Percentiles rank a stretch among this genome's conserved stretches.
phyloP scores from a whole-genome alignment of 2,113 vertebrate genomes.

The Pogona vitticeps region DNA sequence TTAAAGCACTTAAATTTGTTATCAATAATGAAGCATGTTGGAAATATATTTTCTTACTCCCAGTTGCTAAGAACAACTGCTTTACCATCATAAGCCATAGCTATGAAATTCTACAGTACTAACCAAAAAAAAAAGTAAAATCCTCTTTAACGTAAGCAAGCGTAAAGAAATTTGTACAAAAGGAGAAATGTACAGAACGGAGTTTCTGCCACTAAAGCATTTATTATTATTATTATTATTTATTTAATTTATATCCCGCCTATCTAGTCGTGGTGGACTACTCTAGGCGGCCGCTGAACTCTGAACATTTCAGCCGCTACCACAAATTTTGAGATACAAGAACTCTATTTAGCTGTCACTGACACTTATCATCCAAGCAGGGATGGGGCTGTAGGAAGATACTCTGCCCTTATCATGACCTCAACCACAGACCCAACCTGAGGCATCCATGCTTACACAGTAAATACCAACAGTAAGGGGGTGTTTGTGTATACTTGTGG shows the following conservation, averaged over 20 bases:
- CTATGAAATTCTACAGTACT: background rate
- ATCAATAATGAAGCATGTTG: background rate
- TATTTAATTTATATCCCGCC: too few relatives aligned
- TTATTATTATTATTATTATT: too few relatives aligned
- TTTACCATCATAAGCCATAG: background rate
- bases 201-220: background rate
- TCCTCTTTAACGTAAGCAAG: background rate
- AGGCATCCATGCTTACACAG: too few relatives aligned
- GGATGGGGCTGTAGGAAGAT: too few relatives aligned
- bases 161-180: background rate
- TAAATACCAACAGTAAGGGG: too few relatives aligned
- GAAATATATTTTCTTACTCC: background rate
- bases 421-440: too few relatives aligned
- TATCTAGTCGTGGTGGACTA: too few relatives aligned
- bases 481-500: too few relatives aligned
- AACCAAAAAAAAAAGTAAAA: slow-evolving; percentile 47
- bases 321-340: background rate
- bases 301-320: background rate
- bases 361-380: too few relatives aligned
- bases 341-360: too few relatives aligned
- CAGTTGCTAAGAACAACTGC: too few relatives aligned
- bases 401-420: too few relatives aligned
- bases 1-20: background rate
- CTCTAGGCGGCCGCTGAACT: background rate
- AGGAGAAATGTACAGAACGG: background rate